Conservation (phyloP, 2,113 vertebrate species). For the Guaruba guarouba region DNA sequence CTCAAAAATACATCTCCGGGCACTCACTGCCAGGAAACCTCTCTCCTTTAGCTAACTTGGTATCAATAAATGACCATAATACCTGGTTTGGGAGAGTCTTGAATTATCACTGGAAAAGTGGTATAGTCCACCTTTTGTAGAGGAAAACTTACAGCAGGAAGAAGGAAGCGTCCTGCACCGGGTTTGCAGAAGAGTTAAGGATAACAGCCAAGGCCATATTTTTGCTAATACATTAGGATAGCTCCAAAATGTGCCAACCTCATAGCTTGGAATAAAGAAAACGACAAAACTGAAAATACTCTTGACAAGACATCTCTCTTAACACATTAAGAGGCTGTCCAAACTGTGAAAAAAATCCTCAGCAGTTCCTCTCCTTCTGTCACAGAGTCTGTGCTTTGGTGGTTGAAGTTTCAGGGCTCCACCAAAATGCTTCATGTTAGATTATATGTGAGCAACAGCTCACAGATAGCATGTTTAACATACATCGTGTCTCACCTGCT, state of each 20-base stretch:
- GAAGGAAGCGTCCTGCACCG: not conserved
- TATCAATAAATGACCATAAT: not conserved
- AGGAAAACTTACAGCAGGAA: not conserved
- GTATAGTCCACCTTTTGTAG: not conserved
- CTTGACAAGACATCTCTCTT: conserved; percentile 58
- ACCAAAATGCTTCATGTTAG: not conserved
- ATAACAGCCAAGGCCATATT: conserved; percentile 15
- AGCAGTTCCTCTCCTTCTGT: conserved; percentile 56
- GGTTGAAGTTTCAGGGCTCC: not conserved
- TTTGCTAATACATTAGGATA: conserved; percentile 24
- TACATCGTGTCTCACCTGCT: not conserved
- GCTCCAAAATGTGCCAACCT: not conserved
- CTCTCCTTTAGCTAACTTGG: not conserved
- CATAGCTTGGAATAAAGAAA: not conserved
- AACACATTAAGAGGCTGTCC: conserved; percentile 48
- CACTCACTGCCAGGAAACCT: not conserved
- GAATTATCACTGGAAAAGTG: not conserved
- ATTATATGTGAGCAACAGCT: not conserved
- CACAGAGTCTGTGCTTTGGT: conserved; percentile 29
- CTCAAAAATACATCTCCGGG: not conserved
- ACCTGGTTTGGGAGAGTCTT: not conserved
- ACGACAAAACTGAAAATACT: conserved; percentile 50
- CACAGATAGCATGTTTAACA: not conserved
- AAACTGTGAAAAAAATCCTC: conserved; percentile 33
- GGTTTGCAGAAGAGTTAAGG: not conserved